Evolutionary conservation across 2,888 invertebrate species (phyloP), one percentile per base, ranked within the genome.

Genomic region (Nymphalis polychloros): DNA sequence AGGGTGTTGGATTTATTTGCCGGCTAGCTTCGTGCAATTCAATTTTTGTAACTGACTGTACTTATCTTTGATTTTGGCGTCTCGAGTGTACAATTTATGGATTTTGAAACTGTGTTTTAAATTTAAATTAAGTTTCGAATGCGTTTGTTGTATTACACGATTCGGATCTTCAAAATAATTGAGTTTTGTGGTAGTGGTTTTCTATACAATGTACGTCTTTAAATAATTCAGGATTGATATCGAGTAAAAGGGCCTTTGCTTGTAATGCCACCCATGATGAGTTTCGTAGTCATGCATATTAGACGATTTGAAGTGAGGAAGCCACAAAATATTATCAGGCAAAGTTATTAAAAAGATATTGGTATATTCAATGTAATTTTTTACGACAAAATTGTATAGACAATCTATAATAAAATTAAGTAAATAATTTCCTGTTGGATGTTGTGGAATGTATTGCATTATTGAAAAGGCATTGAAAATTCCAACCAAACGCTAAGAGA

Each of bases 1-100:
- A 81, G 82, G 84, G 81, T 80, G 78, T 75, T 75, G 77, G 79
- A 82, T 84, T 84, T 84, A 85, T 81, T 75, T 74, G 66, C 64
- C 64, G 50, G 64, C 61, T 47, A 65, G 59, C 53, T 66, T 64
- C 52, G 48, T 67, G 64, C 64, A 66, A 67, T 68, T 68, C 68
- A 66, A 67, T 68, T 69, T 64, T 67, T 71, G 52, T 57, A 64
- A 63, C 53, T 66, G 65, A 55, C 49, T 61, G 50, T 55, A 65
- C 65, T 63, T 68, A 64, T 68, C 67, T 64, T 60, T 67, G 57
- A 27, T 63, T 68, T 66, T 48, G 62, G 49, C 49, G 27, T 60
- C 52, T 68, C 52, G 47, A 49, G 47, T 53, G 47, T 60, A 59
- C 6, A 53, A 64, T 53, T 59, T 47, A 60, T 67, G 67, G 48